Conservation (phyloP, 2,113 vertebrate species). For the Cygnus buccinator region DNA sequence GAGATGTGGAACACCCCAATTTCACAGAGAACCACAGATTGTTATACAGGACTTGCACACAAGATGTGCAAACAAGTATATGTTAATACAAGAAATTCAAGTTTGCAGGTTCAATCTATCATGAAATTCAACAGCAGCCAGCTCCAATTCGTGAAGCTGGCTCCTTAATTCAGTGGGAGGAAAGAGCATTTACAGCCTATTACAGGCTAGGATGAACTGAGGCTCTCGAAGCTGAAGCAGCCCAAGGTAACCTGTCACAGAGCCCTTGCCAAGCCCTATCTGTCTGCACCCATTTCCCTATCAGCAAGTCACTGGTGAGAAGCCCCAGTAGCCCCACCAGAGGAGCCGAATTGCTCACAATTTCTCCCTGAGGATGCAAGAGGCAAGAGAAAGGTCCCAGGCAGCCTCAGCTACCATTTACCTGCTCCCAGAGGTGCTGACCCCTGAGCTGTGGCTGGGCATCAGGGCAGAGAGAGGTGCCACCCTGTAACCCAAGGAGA, state of each 20-base stretch:
- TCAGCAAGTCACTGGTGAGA: not conserved
- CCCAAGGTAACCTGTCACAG: not conserved
- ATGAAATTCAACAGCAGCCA: no score
- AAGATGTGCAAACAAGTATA: not conserved
- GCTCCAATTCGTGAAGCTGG: not conserved
- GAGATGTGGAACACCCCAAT: not conserved
- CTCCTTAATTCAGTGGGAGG: not conserved
- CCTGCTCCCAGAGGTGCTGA: no score
- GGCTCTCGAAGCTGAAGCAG: not conserved
- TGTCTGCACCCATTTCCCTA: not conserved
- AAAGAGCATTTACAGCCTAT: not conserved
- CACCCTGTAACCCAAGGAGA: not conserved
- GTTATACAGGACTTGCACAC: not conserved
- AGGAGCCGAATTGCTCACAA: not conserved
- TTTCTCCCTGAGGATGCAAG: not conserved
- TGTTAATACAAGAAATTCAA: not conserved
- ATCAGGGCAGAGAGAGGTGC: not conserved
- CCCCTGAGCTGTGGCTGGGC: not conserved
- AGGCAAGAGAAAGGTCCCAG: not conserved
- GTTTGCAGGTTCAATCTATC: not conserved
- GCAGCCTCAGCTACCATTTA: not conserved
- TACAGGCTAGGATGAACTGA: not conserved
- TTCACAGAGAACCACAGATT: not conserved
- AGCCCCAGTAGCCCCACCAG: not conserved
- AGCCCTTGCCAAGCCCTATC: not conserved